Base-by-base conservation (phyloP, 2,797 vertebrate species). In the Pseudochirops corinnae region DNA sequence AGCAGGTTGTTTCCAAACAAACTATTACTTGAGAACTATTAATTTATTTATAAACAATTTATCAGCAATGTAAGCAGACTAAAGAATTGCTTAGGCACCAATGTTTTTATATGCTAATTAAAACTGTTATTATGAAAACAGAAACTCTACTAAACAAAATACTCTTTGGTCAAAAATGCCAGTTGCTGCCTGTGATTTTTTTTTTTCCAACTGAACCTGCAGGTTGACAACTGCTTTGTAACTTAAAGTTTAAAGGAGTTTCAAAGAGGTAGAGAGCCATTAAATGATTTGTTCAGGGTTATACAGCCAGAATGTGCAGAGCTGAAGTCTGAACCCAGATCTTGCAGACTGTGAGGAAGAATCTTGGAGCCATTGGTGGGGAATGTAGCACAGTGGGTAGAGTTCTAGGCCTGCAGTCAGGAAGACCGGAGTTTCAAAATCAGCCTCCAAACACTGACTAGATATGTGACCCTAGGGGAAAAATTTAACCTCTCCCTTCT, bases 71-170 rank as follows among this genome's bases (percentile, higher is more conserved):
- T 46, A 87, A 50, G 39, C 74, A 87, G 39, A 87, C 39, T 46
- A 90, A 90, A 92, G 91, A 53, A 82, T 3, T 10, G 92, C 90
- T 12, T 53, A 90, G 93, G 67, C 14, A 55, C 67, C 39, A 90
- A 67, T 9, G 57, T 26, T 90, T 6, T 87, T 90, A 74, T 31
- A 52, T 5, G 29, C 56, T 91, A n/a, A 67, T 82, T 60, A 95
- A 91, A 91, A 95, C n/a, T 60, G 53, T 1, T n/a, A 52, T 95
- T 92, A 58, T 91, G 56, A 92, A 93, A 92, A 29, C 9, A 90
- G 96, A 57, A 4, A 29, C 52, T 94, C 39, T 31, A 93, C 6
- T 92, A 56, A 93, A 95, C n/a, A 95, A 93, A 93, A 90, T 93
- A 29, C 92, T 94, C 28, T 28, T 53, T 90, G 91, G 33, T 33